Base-by-base conservation (phyloP, 2,888 invertebrate species). In the Adela reaumurella region DNA sequence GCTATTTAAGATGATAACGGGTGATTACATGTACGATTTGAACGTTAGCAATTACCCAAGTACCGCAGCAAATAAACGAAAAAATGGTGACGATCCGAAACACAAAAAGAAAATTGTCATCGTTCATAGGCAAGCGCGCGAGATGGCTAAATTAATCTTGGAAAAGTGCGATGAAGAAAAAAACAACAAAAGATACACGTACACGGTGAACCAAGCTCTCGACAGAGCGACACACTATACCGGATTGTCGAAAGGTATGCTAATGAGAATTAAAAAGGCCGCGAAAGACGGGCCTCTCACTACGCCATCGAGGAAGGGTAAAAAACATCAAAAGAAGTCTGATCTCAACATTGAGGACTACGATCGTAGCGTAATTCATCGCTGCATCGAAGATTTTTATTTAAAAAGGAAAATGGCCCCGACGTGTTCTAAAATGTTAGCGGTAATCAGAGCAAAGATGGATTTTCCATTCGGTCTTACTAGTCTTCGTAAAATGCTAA, bases 401-500 rank as follows among this genome's bases (percentile, higher is more conserved):
- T 46, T 50, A 42, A 51, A 45, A 18, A 51, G 50, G 29, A 51
- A 53, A 43, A 35, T 46, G 16, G 50, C 51, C 45, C 51, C 52
- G 16, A 52, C 51, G 16, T 54, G 51, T 45, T 43, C 19, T 29
- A 50, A 49, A 48, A 50, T 54, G 16, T 47, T 51, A 10, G 44
- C 49, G 35, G 50, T 49, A 18, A 45, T 54, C 47, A 17, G 48
- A 17, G 48, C 51, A 17, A 52, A 52, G 49, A 48, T 51, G 10
- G 49, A 52, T 17, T 53, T 53, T 47, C 51, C 51, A 35, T 53
- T 51, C 50, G 48, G 47, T 46, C 47, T 49, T 43, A 50, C 49
- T 10, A 51, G 49, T 51, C 49, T 54, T 41, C 49, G 51, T 49
- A 51, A 51, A 46, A 46, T 53, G n/a, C 47, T 53, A 35, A 50